A percentile compares a stretch with the other conserved stretches of the same genome.
Evolutionary conservation across 53 echinoderm and acorn worm genomes (phyloP).

Genomic region (Hippasteria phrygiana): DNA sequence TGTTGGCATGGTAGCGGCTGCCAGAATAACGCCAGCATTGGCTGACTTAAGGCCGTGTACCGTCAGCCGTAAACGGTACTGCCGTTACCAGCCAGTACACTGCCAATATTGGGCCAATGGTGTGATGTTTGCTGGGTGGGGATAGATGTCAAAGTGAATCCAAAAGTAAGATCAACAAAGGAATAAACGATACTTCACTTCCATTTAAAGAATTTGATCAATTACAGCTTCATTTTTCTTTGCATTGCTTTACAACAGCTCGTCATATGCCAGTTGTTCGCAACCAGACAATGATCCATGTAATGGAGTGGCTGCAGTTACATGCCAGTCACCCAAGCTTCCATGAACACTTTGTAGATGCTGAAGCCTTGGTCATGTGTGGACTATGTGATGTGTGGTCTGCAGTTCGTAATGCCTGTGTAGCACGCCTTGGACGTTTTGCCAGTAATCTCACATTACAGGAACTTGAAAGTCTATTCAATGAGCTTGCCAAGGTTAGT

Average conservation of each 20-base stretch:
- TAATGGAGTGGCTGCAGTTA: conserved; percentile 95
- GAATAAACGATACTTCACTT: too few relatives aligned
- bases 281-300: conserved; percentile 90
- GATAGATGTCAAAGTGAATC: too few relatives aligned
- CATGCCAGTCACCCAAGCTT: conserved; percentile 61
- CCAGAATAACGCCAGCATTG: too few relatives aligned
- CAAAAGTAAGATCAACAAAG: too few relatives aligned
- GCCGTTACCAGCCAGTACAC: too few relatives aligned
- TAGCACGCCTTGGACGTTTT: conserved; percentile 71
- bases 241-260: conserved; percentile 57
- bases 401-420: conserved; percentile 87
- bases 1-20: too few relatives aligned
- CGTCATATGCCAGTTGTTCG: conserved; percentile 88
- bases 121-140: too few relatives aligned
- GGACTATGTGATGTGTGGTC: conserved; percentile 97
- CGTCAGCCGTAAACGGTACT: too few relatives aligned
- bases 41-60: too few relatives aligned
- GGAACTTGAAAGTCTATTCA: conserved; percentile 84
- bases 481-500: conserved; percentile 78
- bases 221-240: not conserved
- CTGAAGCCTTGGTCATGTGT: conserved; percentile 71
- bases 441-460: conserved; percentile 75
- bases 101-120: too few relatives aligned
- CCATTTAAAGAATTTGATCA: not conserved
- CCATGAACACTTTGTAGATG: conserved; percentile 69